phyloP scores from a whole-genome alignment of 2,888 invertebrate species.

The Agapostemon virescens region DNA sequence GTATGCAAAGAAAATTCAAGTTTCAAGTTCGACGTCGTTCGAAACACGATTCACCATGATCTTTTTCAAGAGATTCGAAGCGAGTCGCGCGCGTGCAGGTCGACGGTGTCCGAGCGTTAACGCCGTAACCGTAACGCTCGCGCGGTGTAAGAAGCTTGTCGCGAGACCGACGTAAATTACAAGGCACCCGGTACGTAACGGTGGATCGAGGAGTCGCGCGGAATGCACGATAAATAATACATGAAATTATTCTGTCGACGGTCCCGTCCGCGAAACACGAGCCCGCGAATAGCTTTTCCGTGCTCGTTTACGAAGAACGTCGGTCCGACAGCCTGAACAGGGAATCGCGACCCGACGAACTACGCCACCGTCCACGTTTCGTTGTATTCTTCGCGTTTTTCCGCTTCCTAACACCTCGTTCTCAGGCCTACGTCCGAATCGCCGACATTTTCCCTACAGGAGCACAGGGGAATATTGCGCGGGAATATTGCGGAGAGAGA shows the following conservation, averaged over 20 bases:
- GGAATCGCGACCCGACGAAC: conserved; percentile 25
- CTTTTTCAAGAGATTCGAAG: not conserved
- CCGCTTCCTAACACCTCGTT: not conserved
- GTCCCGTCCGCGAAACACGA: conserved; percentile 34
- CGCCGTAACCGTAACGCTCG: not conserved
- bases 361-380: too few species aligned
- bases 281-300: conserved; percentile 49
- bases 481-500: too few species aligned
- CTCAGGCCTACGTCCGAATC: too few species aligned
- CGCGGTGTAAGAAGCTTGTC: not conserved
- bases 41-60: not conserved
- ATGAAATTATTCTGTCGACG: conserved; percentile 67
- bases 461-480: too few species aligned
- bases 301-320: conserved; percentile 31
- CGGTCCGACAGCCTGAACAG: conserved; percentile 39
- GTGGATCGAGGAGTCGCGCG: conserved; percentile 33
- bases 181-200: conserved; percentile 37
- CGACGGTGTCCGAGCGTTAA: conserved; percentile 5
- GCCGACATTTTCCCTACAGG: too few species aligned
- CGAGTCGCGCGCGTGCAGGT: not conserved
- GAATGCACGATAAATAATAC: conserved; percentile 71
- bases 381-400: not conserved
- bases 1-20: too few species aligned
- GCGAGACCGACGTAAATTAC: conserved; percentile 17
- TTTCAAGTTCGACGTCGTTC: too few species aligned